Evolutionary conservation across 1,140 invertebrate genomes (phyloP).

Genomic region (Acyrthosiphon pisum): DNA sequence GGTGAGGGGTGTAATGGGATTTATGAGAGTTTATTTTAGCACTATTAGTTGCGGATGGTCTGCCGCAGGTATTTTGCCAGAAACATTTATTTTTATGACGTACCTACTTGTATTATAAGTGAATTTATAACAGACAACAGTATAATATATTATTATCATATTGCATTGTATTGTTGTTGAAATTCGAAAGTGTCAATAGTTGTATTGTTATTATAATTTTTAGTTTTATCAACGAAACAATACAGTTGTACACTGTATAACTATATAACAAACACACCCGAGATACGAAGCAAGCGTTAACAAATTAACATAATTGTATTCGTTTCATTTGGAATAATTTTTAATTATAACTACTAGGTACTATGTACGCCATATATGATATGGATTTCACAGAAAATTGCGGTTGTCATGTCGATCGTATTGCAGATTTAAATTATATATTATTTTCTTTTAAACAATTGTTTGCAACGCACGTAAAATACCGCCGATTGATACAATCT

Average conservation of each 20-base stretch:
- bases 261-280: not conserved
- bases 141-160: not conserved
- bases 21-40: not conserved
- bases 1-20: not conserved
- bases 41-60: not conserved
- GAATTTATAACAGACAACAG: not conserved
- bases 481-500: not conserved
- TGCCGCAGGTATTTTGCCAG: not conserved
- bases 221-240: not conserved
- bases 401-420: not conserved
- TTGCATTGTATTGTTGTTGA: not conserved
- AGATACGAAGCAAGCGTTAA: not conserved
- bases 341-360: not conserved
- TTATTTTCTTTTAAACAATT: too few species aligned
- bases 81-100: not conserved
- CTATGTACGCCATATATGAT: not conserved
- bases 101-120: not conserved
- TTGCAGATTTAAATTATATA: not conserved
- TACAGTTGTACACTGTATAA: not conserved
- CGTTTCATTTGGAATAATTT: not conserved
- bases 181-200: conserved; percentile 19
- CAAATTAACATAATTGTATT: not conserved
- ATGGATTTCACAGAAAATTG: not conserved
- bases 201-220: conserved; percentile 10
- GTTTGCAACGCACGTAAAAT: not conserved